Conservation (phyloP, 2,113 vertebrate genomes). For the Eolophus roseicapilla region DNA sequence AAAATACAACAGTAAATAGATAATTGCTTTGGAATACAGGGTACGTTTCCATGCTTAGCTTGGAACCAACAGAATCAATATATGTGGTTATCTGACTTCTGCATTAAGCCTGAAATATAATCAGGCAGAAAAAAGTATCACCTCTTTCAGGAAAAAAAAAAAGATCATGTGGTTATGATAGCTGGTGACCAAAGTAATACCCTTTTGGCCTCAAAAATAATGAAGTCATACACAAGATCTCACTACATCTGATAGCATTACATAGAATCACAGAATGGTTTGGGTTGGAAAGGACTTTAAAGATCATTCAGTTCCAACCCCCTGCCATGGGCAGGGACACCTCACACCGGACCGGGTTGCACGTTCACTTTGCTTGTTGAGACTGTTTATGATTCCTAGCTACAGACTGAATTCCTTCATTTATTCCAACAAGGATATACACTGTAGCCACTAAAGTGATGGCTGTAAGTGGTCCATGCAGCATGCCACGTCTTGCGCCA, state of each 20-base stretch:
- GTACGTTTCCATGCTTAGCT: background rate
- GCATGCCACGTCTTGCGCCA: background rate
- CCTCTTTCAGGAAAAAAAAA: background rate
- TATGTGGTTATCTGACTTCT: background rate
- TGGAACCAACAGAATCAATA: background rate
- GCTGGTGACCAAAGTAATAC: background rate
- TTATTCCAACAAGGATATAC: background rate
- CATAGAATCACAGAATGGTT: background rate
- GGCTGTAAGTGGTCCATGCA: background rate
- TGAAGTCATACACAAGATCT: background rate
- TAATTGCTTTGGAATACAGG: background rate
- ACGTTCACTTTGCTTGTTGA: background rate
- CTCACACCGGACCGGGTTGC: background rate
- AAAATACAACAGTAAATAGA: conserved; percentile 2
- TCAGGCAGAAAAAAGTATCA: background rate
- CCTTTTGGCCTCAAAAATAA: background rate
- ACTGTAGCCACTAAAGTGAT: background rate
- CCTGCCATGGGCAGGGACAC: background rate
- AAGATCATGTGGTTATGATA: background rate
- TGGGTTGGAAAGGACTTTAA: background rate
- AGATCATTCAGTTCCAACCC: background rate
- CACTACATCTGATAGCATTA: background rate
- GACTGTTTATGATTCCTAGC: background rate
- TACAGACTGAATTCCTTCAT: background rate
- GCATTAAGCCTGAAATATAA: background rate